Base-by-base conservation (phyloP, 1,140 invertebrate genomes). In the Grapholita molesta region DNA sequence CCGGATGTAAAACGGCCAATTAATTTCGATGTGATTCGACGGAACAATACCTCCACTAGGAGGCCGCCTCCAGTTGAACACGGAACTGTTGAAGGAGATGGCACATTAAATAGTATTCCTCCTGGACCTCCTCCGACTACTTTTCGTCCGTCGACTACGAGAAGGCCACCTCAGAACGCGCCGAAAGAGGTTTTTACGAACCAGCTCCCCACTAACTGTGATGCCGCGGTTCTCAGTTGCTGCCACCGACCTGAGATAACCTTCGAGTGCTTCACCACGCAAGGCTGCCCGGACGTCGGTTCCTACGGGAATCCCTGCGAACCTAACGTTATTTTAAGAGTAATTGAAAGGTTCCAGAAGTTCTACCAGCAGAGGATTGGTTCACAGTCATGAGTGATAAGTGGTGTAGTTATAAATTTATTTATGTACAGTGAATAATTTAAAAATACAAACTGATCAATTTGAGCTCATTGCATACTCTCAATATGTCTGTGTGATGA, bases 171-270 rank as follows among this genome's bases (percentile, higher is more conserved):
- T 48, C 28, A 71, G 70, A 12, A 78, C 77, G 8, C 85, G 77
- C 7, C 57, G 18, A 55, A 52, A 21, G 21, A 57, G 11, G 18
- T 42, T 21, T 28, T 42, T 9, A n/a, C 30, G 12, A 23, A 38
- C 11, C 18, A 57, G 25, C 74, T 86, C 65, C 94, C 94, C 6
- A 84, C 84, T 69, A 79, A 85, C 30, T 96, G 95, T 78, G 93
- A 95, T 24, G 94, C 93, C 93, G 95, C 95, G 0, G 93, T 96
- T 5, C 86, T 95, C 9, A 93, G 94, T 23, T 96, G 95, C 77
- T 96, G 95, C 72, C 90, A 92, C 24, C 78, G 80, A 7, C 85
- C 72, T 2, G 78, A 65, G 21, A 76, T 81, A 24, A 78, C 78
- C 12, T 93, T 93, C 69, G 86, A 86, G 5, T 96, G 95, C 79